Evolutionary conservation across 2,888 invertebrate genomes (phyloP), one percentile per base, ranked within the genome.

Genomic region (Junonia oenone): DNA sequence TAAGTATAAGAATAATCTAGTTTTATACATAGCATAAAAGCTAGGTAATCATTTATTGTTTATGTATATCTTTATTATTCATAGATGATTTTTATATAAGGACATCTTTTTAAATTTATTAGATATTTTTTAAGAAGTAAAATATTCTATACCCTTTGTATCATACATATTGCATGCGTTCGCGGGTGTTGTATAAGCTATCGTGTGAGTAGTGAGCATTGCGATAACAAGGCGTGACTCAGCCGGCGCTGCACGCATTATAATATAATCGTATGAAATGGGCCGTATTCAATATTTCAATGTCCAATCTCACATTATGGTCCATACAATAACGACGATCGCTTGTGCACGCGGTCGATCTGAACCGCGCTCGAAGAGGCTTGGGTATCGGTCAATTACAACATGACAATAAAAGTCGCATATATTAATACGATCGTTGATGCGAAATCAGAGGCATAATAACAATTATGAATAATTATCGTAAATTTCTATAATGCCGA

Each of bases 1-100:
- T 72, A 69, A 73, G 69, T 65, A 66, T 71, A 71, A 70, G 72
- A 45, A 52, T 51, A 58, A 19, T 45, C 37, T 54, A 61, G 52
- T 50, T 45, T 49, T 59, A 54, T 58, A 52, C 37, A 54, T 54
- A 48, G 47, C 31, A 8, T 48, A 35, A 33, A 56, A 37, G 47
- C 35, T 35, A 40, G 14, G 33, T 67, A 64, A 22, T 37, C 40
- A 35, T 17, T 54, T 50, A 50, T 47, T 50, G 33, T 58, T 54
- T 46, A 35, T 47, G n/a, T 49, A 19, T 48, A 40, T 31, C 14
- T 38, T 40, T 54, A 47, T 52, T 33, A 45, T 17, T 22, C 6
- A 46, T 46, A 38, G 45, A 46, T 38, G 14, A 22, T 31, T 38
- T 40, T n/a, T 43, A 26, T 43, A 1, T 40, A 14, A 40, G 40